Base-by-base conservation (phyloP, 2,888 invertebrate genomes). In the Ectropis crepuscularia region DNA sequence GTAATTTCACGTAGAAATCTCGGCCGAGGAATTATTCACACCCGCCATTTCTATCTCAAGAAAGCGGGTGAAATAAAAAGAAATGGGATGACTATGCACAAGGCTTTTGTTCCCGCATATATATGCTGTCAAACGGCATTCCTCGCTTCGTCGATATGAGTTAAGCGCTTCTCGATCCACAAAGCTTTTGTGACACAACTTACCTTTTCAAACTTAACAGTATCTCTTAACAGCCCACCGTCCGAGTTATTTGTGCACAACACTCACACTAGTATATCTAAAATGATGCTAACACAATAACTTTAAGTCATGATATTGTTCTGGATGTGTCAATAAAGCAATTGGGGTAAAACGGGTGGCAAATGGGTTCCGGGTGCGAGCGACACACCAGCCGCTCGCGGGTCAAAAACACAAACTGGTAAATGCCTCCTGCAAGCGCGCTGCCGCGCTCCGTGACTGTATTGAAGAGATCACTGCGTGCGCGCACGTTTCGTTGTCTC, bases 91-190 rank as follows among this genome's bases (percentile, higher is more conserved):
- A 88, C 87, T 88, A 81, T 88, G 89, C 89, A 87, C 82, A 87
- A 87, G 89, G 88, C 92, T 92, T 90, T 92, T 92, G 90, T 92
- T 92, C 90, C 89, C 89, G 89, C 86, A 90, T 84, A 88, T 89
- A 87, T 88, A 90, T 88, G 91, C 90, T 88, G 92, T 92, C 92
- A 87, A 88, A 88, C 92, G 83, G 86, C 92, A 92, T 92, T 92
- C 92, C 92, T 86, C 82, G 80, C 87, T 83, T 86, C 86, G 87
- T 87, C 89, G 88, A 90, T 89, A 88, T 89, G 85, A 86, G 85
- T 89, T 86, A 86, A 88, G 86, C 91, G 88, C 86, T 85, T 87
- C 86, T 87, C 86, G 85, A 89, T 88, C 81, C 86, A 80, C 86
- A 78, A 86, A 89, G 86, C 87, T 90, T 90, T 88, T 88, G 86